Evolutionary conservation across 2,113 vertebrate species (phyloP).

Genomic region (Edolisoma coerulescens): DNA sequence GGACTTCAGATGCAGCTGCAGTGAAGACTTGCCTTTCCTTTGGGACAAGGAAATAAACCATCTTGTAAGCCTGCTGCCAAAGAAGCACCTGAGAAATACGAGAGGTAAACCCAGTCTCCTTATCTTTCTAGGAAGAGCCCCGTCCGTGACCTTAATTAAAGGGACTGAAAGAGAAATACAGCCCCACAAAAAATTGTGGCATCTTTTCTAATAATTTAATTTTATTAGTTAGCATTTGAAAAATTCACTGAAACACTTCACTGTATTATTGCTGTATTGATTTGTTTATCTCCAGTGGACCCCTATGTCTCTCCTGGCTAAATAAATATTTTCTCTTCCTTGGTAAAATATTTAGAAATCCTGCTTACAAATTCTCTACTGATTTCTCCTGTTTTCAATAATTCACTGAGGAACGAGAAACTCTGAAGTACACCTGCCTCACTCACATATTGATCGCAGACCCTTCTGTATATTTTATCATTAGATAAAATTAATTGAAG

Average conservation of each 20-base stretch:
- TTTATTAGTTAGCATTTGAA: conserved; percentile 38
- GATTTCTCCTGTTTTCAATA: conserved; percentile 57
- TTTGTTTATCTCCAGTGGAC: conserved; percentile 50
- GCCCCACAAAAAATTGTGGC: background rate
- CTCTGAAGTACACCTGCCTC: background rate
- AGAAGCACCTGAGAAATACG: background rate
- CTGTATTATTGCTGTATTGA: conserved; percentile 59
- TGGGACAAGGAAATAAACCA: background rate
- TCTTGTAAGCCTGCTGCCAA: background rate
- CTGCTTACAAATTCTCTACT: conserved; percentile 51
- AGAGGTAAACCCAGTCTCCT: background rate
- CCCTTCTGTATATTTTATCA: conserved; percentile 23
- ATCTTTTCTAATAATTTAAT: conserved; percentile 43
- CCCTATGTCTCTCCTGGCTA: conserved; percentile 51
- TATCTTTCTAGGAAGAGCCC: background rate
- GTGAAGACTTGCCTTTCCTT: background rate
- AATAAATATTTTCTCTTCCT: conserved; percentile 68
- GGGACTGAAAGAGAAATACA: conserved; percentile 32
- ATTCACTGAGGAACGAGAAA: conserved; percentile 36
- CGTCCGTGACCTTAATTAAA: conserved; percentile 13
- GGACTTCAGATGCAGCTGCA: background rate
- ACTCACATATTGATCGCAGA: conserved; percentile 44
- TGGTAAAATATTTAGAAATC: conserved; percentile 59
- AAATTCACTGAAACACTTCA: conserved; percentile 51
- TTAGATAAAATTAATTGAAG: conserved; percentile 52